Conservation (phyloP, 2,113 vertebrate species). For the Cricetomys ansorgei region DNA sequence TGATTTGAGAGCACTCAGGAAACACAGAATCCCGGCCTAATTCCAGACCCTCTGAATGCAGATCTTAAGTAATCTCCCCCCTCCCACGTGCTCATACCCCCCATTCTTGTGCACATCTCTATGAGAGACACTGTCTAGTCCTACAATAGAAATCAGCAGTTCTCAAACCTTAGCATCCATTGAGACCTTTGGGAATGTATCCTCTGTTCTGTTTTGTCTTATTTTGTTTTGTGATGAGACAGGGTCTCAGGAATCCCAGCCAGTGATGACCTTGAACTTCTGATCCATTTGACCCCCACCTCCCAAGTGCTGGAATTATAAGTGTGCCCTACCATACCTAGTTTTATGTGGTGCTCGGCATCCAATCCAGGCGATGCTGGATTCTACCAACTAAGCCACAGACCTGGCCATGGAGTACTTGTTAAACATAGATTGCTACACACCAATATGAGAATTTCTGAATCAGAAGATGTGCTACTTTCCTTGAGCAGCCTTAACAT, state of each 20-base stretch:
- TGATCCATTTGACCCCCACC: neutral
- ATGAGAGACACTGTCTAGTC: neutral
- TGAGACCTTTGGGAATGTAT: neutral
- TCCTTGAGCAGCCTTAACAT: neutral
- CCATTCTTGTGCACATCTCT: neutral
- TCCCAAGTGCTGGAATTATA: neutral
- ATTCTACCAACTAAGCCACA: neutral
- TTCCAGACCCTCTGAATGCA: neutral
- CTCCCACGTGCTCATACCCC: neutral
- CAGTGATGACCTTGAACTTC: neutral
- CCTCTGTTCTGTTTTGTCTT: neutral
- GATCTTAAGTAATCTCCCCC: neutral
- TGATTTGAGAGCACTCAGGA: neutral
- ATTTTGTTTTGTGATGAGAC: neutral
- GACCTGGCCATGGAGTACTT: neutral
- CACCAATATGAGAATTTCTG: neutral
- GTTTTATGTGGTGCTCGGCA: neutral
- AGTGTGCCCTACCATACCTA: neutral
- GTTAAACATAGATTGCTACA: neutral
- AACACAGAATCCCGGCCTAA: neutral
- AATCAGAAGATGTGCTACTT: neutral
- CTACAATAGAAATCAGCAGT: neutral
- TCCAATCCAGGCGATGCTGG: neutral
- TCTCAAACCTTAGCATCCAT: neutral
- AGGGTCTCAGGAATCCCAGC: neutral